Evolutionary conservation across 35 echinoderm and acorn worm genomes (phyloP), one percentile per base, ranked within the genome.

Genomic region (Ptychodera flava): DNA sequence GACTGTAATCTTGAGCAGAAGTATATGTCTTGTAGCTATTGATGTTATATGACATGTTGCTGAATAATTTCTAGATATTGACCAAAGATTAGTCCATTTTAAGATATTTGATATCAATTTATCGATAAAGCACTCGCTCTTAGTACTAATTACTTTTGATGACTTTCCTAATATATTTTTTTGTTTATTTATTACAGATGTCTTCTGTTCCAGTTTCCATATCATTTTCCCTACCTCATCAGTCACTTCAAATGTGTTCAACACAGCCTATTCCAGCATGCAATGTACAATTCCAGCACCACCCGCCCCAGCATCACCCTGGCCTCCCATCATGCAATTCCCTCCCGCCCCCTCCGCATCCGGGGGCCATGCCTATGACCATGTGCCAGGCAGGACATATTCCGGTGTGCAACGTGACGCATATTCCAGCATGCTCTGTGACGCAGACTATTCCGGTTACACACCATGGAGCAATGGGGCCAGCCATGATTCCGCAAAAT

Each of bases 221-320:
- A 45, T 92, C 96, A 32, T 90, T 99, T 85, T 94, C 96, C 34
- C 90, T 99, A 79, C 96, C 96, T 79, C 91, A 92, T 90, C 94
- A 94, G 88, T 90, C 96, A 91, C 90, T 99, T 88, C 96, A 92
- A 76, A 85, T 99, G 78, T 99, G 96, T 64, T 64, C 45, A 64
- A 12, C 45, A 22, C 45, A 64, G 22, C 45, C 45, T 64, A 64
- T 64, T 22, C 45, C 45, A 64, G 6, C 6, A 64, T 64, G 45
- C 45, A 64, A 64, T 64, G 45, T 22, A 64, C 45, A 64, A 64
- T 64, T 12, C 22, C 45, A 64, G 6, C 45, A 6, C 22, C 91
- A 99, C 96, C 88, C 92, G 87, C 82, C 96, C 94, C 92, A 94
- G 90, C 77, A 93, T 87, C 77, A 94, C 6, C 45, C 45, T 64